Conservation (phyloP, 2,797 vertebrate genomes). For the Xenentodon cancila region DNA sequence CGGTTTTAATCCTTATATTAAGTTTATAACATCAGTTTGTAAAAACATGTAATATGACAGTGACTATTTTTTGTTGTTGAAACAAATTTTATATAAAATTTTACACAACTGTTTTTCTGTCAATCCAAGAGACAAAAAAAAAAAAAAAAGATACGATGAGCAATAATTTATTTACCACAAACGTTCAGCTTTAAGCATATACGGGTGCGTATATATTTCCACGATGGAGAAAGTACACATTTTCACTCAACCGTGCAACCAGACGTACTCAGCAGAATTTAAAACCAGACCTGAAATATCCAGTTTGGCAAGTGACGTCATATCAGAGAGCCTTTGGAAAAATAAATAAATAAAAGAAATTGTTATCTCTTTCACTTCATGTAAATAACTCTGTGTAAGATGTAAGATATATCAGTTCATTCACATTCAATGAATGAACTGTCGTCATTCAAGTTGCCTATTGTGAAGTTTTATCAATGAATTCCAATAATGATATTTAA, state of each 20-base stretch:
- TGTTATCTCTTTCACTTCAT: too few relatives aligned
- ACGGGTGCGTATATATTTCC: neutral
- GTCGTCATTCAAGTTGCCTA: neutral
- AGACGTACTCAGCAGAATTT: slow-evolving; percentile 17
- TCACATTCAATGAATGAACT: neutral
- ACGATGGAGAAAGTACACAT: slow-evolving; percentile 5
- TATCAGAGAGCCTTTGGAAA: too few relatives aligned
- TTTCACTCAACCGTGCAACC: slow-evolving; percentile 11
- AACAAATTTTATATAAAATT: too few relatives aligned
- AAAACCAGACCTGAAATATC: neutral
- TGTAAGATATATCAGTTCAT: too few relatives aligned
- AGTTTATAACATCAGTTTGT: too few relatives aligned
- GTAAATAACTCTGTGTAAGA: too few relatives aligned
- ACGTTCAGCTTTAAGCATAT: slow-evolving; percentile 1
- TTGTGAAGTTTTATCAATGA: neutral
- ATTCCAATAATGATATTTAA: neutral
- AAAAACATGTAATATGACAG: too few relatives aligned
- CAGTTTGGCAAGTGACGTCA: neutral
- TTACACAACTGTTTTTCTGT: too few relatives aligned
- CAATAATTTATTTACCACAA: neutral
- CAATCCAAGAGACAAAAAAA: neutral
- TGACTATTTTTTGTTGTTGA: too few relatives aligned
- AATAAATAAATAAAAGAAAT: too few relatives aligned
- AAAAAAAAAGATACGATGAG: neutral
- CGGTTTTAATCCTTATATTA: too few relatives aligned